These are phyloP conservation scores for Drosophila incognita DNA, from an alignment of 2,888 invertebrate genomes.

Conservation along the genomic window DNA sequence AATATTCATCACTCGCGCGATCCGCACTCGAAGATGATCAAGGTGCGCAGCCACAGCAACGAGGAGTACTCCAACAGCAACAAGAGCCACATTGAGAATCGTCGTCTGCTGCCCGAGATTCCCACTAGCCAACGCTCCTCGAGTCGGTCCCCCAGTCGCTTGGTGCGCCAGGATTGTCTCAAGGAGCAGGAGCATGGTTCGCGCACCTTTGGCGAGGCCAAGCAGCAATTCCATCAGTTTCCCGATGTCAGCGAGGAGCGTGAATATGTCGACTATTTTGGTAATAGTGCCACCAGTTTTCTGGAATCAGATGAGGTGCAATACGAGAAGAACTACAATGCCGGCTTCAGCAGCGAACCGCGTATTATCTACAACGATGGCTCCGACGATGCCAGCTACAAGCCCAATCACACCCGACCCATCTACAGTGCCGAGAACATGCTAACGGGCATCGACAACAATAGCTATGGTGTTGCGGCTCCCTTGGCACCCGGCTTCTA, in stretches of 20 bases:
- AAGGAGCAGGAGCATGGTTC: slow-evolving; percentile 80
- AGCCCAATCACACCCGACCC: slow-evolving; percentile 64
- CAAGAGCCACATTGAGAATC: slow-evolving; percentile 76
- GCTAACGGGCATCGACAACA: slow-evolving; percentile 43
- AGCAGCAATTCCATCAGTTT: slow-evolving; percentile 82
- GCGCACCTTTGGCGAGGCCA: slow-evolving; percentile 84
- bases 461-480: slow-evolving; percentile 32
- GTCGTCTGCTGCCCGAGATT: slow-evolving; percentile 83
- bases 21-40: slow-evolving; percentile 84
- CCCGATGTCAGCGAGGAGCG: slow-evolving; percentile 82
- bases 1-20: slow-evolving; percentile 82
- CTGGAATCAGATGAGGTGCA: slow-evolving; percentile 83
- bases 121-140: slow-evolving; percentile 69
- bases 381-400: slow-evolving; percentile 72
- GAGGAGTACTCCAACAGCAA: slow-evolving; percentile 83
- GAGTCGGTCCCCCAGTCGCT: slow-evolving; percentile 82
- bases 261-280: slow-evolving; percentile 81
- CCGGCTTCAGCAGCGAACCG: slow-evolving; percentile 83
- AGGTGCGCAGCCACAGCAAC: slow-evolving; percentile 85
- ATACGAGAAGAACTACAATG: slow-evolving; percentile 82
- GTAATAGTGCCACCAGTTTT: slow-evolving; percentile 79
- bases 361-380: slow-evolving; percentile 83
- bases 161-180: slow-evolving; percentile 84
- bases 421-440: slow-evolving; percentile 82
- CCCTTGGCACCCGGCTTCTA: slow-evolving; percentile 52